phyloP scores from a whole-genome alignment of 2,888 invertebrate species.

The Acronicta psi region DNA sequence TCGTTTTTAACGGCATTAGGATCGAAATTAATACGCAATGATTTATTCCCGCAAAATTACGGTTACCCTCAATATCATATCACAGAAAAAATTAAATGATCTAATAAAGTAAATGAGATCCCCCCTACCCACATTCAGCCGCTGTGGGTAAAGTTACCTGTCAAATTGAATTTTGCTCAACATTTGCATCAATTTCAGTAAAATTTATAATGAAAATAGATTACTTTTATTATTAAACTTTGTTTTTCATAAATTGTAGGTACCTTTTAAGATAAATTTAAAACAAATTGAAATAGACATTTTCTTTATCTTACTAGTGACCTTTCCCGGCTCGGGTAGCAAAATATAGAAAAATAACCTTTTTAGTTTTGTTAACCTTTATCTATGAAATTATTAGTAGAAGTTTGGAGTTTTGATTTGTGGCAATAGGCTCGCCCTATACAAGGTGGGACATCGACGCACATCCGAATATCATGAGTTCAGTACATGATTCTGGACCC shows the following conservation, averaged over 20 bases:
- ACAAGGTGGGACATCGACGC: too few relatives aligned
- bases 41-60: too few relatives aligned
- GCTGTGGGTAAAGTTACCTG: constrained; percentile 5
- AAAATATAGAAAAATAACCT: too few relatives aligned
- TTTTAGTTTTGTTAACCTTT: too few relatives aligned
- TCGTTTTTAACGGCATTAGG: constrained; percentile 1
- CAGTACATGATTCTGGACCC: too few relatives aligned
- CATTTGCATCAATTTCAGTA: constrained; percentile 26
- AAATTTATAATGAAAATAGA: constrained; percentile 11
- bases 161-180: constrained; percentile 7
- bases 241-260: background rate
- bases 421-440: too few relatives aligned
- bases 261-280: background rate
- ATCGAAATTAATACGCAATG: constrained; percentile 14
- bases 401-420: too few relatives aligned
- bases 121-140: background rate
- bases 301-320: too few relatives aligned
- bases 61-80: background rate
- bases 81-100: constrained; percentile 7
- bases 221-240: constrained; percentile 12
- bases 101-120: constrained; percentile 6
- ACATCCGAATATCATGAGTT: too few relatives aligned
- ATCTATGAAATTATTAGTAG: too few relatives aligned
- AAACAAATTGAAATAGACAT: too few relatives aligned
- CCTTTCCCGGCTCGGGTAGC: too few relatives aligned